These are phyloP conservation scores for Cyphomyrus discorhynchus DNA, from an alignment of 2,113 vertebrate genomes.

Conservation along the genomic window DNA sequence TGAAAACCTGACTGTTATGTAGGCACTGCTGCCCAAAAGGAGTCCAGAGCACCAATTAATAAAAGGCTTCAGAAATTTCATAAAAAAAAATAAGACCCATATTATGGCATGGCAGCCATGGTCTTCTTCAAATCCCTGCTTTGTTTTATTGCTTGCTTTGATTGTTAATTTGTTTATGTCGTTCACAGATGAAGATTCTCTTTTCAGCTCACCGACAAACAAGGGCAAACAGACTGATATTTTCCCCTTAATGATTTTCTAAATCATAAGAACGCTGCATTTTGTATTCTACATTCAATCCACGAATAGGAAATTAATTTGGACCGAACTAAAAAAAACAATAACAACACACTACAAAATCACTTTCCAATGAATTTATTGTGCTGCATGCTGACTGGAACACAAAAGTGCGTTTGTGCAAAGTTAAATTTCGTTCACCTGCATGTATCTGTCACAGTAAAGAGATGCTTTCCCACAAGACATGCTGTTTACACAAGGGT, in stretches of 20 bases:
- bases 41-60: not conserved
- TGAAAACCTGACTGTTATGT: not conserved
- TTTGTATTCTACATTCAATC: not conserved
- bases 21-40: not conserved
- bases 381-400: not conserved
- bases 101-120: not conserved
- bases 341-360: not conserved
- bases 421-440: not conserved
- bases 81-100: not conserved
- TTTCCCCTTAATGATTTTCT: not conserved
- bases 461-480: conserved; percentile 21
- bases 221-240: not conserved
- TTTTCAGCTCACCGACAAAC: not conserved
- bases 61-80: not conserved
- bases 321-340: not conserved
- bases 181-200: not conserved
- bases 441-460: not conserved
- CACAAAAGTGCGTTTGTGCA: not conserved
- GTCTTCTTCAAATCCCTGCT: not conserved
- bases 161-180: not conserved
- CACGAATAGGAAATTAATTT: not conserved
- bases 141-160: not conserved
- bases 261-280: not conserved
- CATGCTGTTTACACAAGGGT: not conserved
- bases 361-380: not conserved